These are phyloP conservation scores for Clinocottus analis DNA, from an alignment of 2,113 vertebrate species.

Conservation along the genomic window DNA sequence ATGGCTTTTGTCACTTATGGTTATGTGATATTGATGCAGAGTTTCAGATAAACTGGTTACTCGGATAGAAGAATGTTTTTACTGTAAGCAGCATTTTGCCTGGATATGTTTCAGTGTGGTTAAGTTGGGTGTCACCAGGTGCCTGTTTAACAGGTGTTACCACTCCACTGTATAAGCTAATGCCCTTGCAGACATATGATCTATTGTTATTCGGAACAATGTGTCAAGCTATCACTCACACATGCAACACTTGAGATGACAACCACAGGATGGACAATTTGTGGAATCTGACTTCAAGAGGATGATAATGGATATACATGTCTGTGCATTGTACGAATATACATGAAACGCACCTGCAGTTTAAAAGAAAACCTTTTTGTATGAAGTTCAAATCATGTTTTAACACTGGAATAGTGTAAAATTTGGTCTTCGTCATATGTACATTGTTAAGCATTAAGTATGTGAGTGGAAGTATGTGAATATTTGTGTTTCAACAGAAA, in stretches of 20 bases:
- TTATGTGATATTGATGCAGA: conserved; percentile 54
- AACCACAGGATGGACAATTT: conserved; percentile 19
- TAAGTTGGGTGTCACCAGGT: conserved; percentile 50
- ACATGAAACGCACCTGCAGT: conserved; percentile 9
- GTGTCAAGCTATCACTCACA: conserved; percentile 53
- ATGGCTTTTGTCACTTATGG: conserved; percentile 57
- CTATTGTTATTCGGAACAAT: conserved; percentile 66
- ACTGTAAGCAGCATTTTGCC: conserved; percentile 50
- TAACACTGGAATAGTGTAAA: background rate
- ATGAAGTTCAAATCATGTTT: background rate
- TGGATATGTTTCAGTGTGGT: conserved; percentile 52
- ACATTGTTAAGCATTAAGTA: background rate
- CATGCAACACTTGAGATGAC: conserved; percentile 36
- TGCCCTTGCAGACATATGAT: conserved; percentile 32
- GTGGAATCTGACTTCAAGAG: conserved; percentile 4
- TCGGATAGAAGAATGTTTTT: conserved; percentile 45
- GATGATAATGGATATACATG: background rate
- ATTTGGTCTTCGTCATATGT: background rate
- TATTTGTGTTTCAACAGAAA: too few species aligned
- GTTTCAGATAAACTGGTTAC: conserved; percentile 65
- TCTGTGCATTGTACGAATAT: background rate
- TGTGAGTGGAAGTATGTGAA: background rate
- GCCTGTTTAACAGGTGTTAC: conserved; percentile 69
- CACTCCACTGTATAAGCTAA: conserved; percentile 57
- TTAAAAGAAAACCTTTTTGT: background rate